A percentile compares a stretch with the other conserved stretches of the same genome.
Evolutionary conservation across 1,140 invertebrate genomes (phyloP).

Genomic region (Lerema accius): DNA sequence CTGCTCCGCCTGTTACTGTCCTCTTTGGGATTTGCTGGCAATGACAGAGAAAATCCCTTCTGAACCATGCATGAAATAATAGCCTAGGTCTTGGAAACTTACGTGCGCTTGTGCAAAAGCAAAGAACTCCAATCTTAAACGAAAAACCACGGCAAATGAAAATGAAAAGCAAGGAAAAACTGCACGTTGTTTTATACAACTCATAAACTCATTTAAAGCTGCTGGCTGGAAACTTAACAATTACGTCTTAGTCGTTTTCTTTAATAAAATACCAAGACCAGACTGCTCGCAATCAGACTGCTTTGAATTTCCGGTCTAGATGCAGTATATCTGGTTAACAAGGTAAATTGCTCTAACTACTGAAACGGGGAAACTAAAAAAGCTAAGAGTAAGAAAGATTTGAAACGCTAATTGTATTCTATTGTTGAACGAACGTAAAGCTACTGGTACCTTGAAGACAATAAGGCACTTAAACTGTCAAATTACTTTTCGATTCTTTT

Average conservation of each 20-base stretch:
- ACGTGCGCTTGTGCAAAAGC: background rate
- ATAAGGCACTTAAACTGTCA: background rate
- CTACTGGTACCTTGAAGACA: background rate
- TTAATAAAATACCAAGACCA: slow-evolving; percentile 56
- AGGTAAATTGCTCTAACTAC: slow-evolving; percentile 41
- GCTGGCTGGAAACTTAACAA: slow-evolving; percentile 28
- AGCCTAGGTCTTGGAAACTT: too few relatives aligned
- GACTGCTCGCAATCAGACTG: slow-evolving; percentile 53
- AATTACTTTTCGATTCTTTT: background rate
- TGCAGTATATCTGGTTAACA: slow-evolving; percentile 50
- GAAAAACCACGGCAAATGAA: background rate
- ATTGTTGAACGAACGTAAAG: background rate
- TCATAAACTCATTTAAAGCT: slow-evolving; percentile 12
- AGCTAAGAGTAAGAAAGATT: slow-evolving; percentile 20
- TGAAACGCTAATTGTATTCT: slow-evolving; percentile 9
- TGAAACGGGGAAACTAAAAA: slow-evolving; percentile 28
- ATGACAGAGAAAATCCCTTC: too few relatives aligned
- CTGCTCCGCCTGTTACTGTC: too few relatives aligned
- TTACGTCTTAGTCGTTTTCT: slow-evolving; percentile 32
- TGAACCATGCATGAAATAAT: too few relatives aligned
- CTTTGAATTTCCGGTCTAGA: slow-evolving; percentile 57
- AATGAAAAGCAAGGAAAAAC: background rate
- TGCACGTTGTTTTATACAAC: background rate
- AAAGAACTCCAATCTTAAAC: background rate
- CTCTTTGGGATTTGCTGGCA: too few relatives aligned